Percentiles rank a stretch among this genome's conserved stretches.
phyloP scores from a whole-genome alignment of 1,140 invertebrate species.

The Cherax destructor region DNA sequence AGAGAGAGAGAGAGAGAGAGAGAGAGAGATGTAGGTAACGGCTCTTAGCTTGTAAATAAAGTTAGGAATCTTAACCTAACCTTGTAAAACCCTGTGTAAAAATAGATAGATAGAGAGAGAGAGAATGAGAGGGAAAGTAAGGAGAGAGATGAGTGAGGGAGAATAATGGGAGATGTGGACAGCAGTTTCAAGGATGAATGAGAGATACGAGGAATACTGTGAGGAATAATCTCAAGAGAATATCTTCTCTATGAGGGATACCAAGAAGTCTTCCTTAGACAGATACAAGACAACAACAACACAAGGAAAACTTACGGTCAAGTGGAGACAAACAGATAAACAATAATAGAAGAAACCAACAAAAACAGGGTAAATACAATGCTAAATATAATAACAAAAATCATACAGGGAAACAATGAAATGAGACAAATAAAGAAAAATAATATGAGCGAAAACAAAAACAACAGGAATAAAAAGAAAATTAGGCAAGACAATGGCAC shows the following conservation, averaged over 20 bases:
- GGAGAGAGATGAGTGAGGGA: background rate
- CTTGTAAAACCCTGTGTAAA: background rate
- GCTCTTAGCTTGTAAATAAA: too few species aligned
- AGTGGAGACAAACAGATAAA: too few species aligned
- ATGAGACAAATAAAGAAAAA: constrained; percentile 5
- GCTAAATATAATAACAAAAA: background rate
- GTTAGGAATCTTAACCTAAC: too few species aligned
- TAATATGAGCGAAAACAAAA: too few species aligned
- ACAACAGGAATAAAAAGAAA: constrained; percentile 3
- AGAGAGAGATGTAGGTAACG: background rate
- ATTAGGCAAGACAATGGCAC: background rate
- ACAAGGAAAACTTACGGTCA: too few species aligned
- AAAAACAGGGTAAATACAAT: background rate
- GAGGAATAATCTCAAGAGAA: too few species aligned
- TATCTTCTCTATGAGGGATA: too few species aligned
- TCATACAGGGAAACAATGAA: background rate
- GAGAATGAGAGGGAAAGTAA: background rate
- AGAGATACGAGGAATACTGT: too few species aligned
- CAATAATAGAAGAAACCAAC: background rate
- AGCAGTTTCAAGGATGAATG: too few species aligned
- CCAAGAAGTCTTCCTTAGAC: too few species aligned
- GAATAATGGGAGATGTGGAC: background rate
- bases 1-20: background rate
- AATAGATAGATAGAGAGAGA: background rate
- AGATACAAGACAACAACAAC: too few species aligned